phyloP scores from a whole-genome alignment of 35 echinoderm and acorn worm species.

The Ophiothrix spiculata region DNA sequence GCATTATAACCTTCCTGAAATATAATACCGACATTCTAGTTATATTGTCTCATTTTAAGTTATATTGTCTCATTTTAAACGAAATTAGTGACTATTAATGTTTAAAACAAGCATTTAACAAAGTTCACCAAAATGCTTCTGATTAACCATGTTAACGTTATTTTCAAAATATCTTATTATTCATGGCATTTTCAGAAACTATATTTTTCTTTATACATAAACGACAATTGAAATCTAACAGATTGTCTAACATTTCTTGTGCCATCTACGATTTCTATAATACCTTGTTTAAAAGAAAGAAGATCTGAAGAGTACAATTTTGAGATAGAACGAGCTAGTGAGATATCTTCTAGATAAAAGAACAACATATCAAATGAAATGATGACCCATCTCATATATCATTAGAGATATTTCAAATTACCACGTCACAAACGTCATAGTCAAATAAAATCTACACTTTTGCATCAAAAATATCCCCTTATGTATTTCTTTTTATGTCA shows the following conservation, averaged over 20 bases:
- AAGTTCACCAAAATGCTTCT: no score
- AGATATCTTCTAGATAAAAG: not conserved
- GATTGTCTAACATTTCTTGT: no score
- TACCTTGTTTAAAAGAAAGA: not conserved
- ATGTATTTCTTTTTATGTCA: not conserved
- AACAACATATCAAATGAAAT: constrained; percentile 9
- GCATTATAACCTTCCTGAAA: not conserved
- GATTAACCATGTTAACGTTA: no score
- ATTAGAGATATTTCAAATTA: not conserved
- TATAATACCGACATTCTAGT: not conserved
- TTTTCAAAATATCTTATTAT: no score
- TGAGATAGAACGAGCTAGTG: not conserved
- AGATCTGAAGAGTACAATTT: not conserved
- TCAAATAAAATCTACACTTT: not conserved
- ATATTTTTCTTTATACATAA: no score
- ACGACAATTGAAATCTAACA: no score
- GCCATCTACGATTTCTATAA: not conserved
- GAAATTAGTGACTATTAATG: no score
- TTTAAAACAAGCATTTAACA: no score
- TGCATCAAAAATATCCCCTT: not conserved
- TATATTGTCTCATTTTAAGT: not conserved
- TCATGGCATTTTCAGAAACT: no score
- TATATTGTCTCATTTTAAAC: not conserved
- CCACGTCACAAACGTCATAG: not conserved
- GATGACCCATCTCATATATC: not conserved